Percentiles rank a stretch among this genome's conserved stretches.
Evolutionary conservation across 2,888 invertebrate species (phyloP).

Genomic region (Drosophila sordidula): DNA sequence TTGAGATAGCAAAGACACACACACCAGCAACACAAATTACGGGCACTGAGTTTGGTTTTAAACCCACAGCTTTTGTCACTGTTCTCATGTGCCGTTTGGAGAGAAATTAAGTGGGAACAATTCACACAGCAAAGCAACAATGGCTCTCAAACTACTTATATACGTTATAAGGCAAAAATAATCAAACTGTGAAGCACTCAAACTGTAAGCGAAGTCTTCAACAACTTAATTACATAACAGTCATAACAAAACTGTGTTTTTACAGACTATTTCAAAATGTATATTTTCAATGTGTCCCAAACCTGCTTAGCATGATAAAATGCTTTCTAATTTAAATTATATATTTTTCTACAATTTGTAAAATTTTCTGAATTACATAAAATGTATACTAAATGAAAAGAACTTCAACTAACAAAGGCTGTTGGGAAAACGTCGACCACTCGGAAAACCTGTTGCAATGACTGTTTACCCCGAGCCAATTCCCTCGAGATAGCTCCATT

Average conservation of each 20-base stretch:
- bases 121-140: background rate
- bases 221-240: background rate
- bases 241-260: background rate
- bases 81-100: background rate
- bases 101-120: background rate
- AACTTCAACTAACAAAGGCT: no score
- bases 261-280: no score
- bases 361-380: no score
- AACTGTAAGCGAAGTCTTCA: background rate
- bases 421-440: no score
- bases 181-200: background rate
- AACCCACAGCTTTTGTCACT: background rate
- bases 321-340: no score
- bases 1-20: conserved; percentile 5
- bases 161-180: background rate
- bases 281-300: no score
- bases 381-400: no score
- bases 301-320: no score
- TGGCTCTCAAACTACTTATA: background rate
- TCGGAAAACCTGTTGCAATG: no score
- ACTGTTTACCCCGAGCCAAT: no score
- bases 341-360: no score
- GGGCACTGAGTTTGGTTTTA: background rate
- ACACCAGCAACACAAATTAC: background rate
- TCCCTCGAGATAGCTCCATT: no score